phyloP scores from a whole-genome alignment of 2,797 vertebrate species.

The Oreortyx pictus region DNA sequence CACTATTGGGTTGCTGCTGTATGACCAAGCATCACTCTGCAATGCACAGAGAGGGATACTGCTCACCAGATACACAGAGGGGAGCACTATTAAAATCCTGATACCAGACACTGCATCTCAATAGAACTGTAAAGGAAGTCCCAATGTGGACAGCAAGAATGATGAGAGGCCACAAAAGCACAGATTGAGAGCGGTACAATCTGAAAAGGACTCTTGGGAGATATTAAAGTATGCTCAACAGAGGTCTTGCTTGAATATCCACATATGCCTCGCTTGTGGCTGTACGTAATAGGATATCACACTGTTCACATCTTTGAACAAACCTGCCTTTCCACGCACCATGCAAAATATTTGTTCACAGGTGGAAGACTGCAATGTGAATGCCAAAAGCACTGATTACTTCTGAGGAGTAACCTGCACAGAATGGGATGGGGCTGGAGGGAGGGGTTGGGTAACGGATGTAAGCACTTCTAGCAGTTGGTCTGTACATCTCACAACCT shows the following conservation, averaged over 20 bases:
- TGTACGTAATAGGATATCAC: not conserved
- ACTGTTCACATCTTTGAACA: not conserved
- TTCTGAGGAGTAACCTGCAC: not conserved
- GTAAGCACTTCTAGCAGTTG: not conserved
- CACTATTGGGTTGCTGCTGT: fast-evolving
- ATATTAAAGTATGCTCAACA: fast-evolving
- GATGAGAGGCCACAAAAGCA: not conserved
- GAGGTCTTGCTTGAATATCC: not conserved
- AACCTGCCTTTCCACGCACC: not conserved
- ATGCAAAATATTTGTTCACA: fast-evolving
- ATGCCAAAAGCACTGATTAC: not conserved
- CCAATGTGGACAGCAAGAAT: not conserved
- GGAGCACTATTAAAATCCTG: not conserved
- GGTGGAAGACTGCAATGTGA: not conserved
- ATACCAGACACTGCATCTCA: not conserved
- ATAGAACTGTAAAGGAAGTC: not conserved
- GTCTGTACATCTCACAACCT: not conserved
- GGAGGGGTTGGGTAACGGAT: not conserved
- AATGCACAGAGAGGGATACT: not conserved
- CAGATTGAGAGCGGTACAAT: not conserved
- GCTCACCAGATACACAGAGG: not conserved
- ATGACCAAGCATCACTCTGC: not conserved
- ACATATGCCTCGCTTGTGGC: not conserved
- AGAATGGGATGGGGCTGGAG: not conserved
- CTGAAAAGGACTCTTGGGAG: not conserved